These are phyloP conservation scores for Lingula anatina DNA, from an alignment of 2,888 invertebrate genomes.

Conservation along the genomic window DNA sequence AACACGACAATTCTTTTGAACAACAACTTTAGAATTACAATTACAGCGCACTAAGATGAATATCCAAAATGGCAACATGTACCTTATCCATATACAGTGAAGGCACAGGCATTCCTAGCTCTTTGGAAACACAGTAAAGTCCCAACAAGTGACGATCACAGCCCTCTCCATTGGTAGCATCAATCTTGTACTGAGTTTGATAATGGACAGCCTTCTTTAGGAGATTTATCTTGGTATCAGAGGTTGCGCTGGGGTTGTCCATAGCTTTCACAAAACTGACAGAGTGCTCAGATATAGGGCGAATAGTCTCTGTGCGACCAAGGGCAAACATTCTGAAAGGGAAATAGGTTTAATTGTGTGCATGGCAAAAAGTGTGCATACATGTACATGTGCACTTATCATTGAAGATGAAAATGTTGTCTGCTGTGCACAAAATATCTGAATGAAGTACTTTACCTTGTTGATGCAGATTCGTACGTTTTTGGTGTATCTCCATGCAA, in stretches of 20 bases:
- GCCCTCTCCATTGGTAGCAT: constrained; percentile 45
- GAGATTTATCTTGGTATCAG: constrained; percentile 19
- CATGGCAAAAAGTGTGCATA: too few species aligned
- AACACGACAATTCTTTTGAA: too few species aligned
- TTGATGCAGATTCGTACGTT: constrained; percentile 36
- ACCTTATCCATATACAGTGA: constrained; percentile 25
- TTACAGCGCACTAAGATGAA: too few species aligned
- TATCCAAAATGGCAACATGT: too few species aligned
- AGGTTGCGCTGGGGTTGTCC: constrained; percentile 19
- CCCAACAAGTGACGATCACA: constrained; percentile 60
- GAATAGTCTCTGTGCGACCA: constrained; percentile 62
- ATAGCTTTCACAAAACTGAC: constrained; percentile 36
- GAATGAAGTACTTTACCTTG: too few species aligned
- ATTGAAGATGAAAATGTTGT: too few species aligned
- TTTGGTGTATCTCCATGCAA: constrained; percentile 51
- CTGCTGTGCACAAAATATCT: too few species aligned
- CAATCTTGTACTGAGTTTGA: constrained; percentile 26
- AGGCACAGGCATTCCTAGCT: constrained; percentile 28
- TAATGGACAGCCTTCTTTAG: constrained; percentile 24
- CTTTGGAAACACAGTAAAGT: constrained; percentile 34
- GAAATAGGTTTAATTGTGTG: neutral
- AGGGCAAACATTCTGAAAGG: constrained; percentile 54
- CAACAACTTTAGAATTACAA: too few species aligned
- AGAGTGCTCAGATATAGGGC: constrained; percentile 58
- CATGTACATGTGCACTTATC: too few species aligned